Conservation (phyloP, 1,140 invertebrate genomes). For the Propsilocerus akamusi region DNA sequence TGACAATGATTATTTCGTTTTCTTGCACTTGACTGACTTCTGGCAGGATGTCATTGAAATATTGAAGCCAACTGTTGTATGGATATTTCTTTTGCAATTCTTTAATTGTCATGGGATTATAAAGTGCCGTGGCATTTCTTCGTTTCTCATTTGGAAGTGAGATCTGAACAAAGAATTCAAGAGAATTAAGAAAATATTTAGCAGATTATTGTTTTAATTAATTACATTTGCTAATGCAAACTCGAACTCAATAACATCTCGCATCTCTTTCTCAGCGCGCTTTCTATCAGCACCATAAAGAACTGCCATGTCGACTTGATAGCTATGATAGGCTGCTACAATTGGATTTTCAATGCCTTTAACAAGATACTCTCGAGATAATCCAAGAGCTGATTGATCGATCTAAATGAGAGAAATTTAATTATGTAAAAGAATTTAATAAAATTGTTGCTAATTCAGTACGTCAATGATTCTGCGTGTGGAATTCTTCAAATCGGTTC, state of each 20-base stretch:
- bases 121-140: constrained; percentile 74
- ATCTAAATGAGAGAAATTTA: constrained; percentile 34
- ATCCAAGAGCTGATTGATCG: constrained; percentile 77
- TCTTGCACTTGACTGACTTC: constrained; percentile 34
- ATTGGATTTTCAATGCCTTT: constrained; percentile 64
- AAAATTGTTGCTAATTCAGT: constrained; percentile 9
- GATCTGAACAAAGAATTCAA: constrained; percentile 36
- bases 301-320: constrained; percentile 74
- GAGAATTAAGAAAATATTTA: constrained; percentile 1
- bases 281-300: constrained; percentile 63
- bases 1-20: constrained; percentile 61
- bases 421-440: not conserved
- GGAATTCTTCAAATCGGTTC: constrained; percentile 80
- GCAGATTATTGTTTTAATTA: constrained; percentile 11
- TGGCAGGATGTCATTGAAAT: constrained; percentile 57
- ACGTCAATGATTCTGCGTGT: constrained; percentile 72
- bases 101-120: constrained; percentile 72
- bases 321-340: constrained; percentile 59
- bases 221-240: constrained; percentile 82
- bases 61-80: constrained; percentile 36
- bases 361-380: constrained; percentile 75
- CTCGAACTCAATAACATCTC: constrained; percentile 77
- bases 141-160: constrained; percentile 78
- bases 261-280: constrained; percentile 52
- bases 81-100: constrained; percentile 56